Evolutionary conservation across 2,797 vertebrate species (phyloP).

Genomic region (Caiman crocodilus): DNA sequence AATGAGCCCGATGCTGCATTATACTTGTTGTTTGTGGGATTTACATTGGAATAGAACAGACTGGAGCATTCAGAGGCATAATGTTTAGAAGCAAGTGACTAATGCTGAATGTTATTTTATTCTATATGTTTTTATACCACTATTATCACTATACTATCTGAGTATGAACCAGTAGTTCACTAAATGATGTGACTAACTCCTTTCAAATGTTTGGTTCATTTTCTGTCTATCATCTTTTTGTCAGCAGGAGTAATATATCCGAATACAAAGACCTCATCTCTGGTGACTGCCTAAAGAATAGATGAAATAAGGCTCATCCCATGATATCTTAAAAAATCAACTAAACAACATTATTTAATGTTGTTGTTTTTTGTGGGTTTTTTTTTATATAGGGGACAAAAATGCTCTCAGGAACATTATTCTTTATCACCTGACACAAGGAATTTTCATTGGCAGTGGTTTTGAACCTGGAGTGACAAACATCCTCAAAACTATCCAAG

Average conservation of each 20-base stretch:
- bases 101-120: accelerated
- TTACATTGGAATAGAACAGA: background rate
- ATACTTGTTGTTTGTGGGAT: background rate
- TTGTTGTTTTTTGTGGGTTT: background rate
- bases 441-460: slow-evolving; percentile 92
- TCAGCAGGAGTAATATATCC: background rate
- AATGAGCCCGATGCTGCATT: background rate
- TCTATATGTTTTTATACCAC: background rate
- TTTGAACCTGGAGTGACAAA: slow-evolving; percentile 94
- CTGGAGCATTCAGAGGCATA: background rate
- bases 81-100: background rate
- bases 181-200: background rate
- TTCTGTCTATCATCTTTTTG: background rate
- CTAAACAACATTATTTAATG: background rate
- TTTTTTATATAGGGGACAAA: slow-evolving; percentile 83
- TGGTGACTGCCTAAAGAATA: background rate
- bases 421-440: slow-evolving; percentile 92
- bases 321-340: background rate
- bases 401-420: slow-evolving; percentile 93
- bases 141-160: background rate
- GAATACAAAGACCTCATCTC: background rate
- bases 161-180: background rate
- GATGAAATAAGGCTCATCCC: background rate
- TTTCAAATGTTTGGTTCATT: accelerated
- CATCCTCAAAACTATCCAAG: slow-evolving; percentile 93